Evolutionary conservation across 2,113 vertebrate genomes (phyloP).

Genomic region (Meriones unguiculatus): DNA sequence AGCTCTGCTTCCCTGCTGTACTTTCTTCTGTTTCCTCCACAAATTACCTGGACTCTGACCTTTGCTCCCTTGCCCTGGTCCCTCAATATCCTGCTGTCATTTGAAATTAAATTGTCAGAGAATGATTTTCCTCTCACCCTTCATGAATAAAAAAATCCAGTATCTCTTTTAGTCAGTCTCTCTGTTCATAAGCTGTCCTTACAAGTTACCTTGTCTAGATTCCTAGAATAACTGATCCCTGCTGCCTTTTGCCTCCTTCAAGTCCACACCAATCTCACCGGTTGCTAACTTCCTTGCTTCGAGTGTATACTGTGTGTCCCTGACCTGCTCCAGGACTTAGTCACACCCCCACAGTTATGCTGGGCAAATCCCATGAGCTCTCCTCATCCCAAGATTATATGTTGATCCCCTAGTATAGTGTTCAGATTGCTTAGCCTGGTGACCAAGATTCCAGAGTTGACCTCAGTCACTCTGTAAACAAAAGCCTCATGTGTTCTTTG

Average conservation of each 20-base stretch:
- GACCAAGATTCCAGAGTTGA: background rate
- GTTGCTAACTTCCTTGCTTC: background rate
- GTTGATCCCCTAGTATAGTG: background rate
- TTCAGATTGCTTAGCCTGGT: background rate
- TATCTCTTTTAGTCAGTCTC: background rate
- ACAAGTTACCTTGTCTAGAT: background rate
- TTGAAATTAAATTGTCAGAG: background rate
- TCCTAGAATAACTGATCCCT: background rate
- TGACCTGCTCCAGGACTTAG: background rate
- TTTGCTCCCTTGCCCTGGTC: background rate
- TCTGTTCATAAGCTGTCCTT: background rate
- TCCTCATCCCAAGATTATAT: background rate
- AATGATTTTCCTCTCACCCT: background rate
- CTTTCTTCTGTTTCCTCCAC: background rate
- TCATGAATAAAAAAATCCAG: background rate
- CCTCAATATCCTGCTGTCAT: background rate
- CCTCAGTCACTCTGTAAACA: background rate
- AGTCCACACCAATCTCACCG: no score
- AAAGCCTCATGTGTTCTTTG: slow-evolving; percentile 9
- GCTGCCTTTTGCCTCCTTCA: background rate
- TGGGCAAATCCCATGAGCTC: no score
- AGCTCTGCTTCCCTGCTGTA: background rate
- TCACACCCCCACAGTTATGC: background rate
- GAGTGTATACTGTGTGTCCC: background rate
- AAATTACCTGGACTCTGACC: background rate